Evolutionary conservation across 2,113 vertebrate genomes (phyloP).

Genomic region (Grammomys dolichurus): DNA sequence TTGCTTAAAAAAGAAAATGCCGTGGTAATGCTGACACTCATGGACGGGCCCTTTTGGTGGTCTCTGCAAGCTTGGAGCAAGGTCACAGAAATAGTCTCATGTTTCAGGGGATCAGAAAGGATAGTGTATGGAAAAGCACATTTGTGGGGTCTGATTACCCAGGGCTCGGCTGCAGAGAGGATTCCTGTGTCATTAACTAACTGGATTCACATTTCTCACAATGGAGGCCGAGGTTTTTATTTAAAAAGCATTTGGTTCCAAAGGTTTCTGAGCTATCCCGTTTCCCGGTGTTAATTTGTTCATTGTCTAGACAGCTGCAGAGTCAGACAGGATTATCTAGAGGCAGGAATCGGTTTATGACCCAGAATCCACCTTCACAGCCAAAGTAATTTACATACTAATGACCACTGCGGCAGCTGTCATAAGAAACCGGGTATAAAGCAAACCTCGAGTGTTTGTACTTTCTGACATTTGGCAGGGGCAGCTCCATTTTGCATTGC

Average conservation of each 20-base stretch:
- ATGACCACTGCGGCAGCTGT: conserved; percentile 46
- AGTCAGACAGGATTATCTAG: conserved; percentile 85
- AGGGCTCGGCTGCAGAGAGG: background rate
- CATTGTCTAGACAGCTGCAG: conserved; percentile 87
- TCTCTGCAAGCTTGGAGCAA: background rate
- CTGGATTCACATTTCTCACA: conserved; percentile 79
- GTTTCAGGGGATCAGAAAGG: conserved; percentile 36
- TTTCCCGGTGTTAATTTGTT: conserved; percentile 85
- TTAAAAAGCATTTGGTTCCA: conserved; percentile 79
- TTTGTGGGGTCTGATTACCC: background rate
- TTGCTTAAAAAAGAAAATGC: background rate
- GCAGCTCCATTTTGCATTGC: conserved; percentile 55
- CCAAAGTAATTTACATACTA: conserved; percentile 42
- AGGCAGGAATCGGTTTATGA: conserved; percentile 42
- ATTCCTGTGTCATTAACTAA: conserved; percentile 76
- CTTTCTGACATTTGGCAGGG: conserved; percentile 51
- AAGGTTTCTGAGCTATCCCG: conserved; percentile 79
- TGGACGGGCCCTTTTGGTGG: background rate
- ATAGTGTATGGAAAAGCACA: background rate
- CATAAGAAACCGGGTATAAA: conserved; percentile 35
- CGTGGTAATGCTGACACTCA: accelerated
- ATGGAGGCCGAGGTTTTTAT: conserved; percentile 70
- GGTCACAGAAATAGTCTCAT: conserved; percentile 24
- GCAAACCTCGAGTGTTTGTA: background rate
- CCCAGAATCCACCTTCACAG: conserved; percentile 29